Evolutionary conservation across 2,797 vertebrate genomes (phyloP).

Genomic region (Adrianichthys oophorus): DNA sequence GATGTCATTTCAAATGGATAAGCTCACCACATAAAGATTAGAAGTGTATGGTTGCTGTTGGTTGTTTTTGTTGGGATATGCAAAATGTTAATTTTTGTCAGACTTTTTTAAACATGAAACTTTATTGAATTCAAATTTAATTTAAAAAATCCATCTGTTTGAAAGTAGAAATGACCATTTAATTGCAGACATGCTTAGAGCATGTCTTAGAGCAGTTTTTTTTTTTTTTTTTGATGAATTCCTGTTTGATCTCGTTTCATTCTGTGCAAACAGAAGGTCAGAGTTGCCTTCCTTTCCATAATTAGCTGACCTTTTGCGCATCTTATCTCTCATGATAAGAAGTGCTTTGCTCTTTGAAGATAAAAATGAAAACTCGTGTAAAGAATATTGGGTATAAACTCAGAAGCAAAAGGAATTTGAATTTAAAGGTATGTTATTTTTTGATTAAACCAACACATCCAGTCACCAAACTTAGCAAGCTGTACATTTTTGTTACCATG

Average conservation of each 20-base stretch:
- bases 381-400: constrained; percentile 4
- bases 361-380: constrained; percentile 15
- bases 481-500: constrained; percentile 34
- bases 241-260: constrained; percentile 5
- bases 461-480: background rate
- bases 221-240: constrained; percentile 16
- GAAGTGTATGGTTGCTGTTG: too few relatives aligned
- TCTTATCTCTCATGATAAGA: constrained; percentile 15
- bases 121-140: too few relatives aligned
- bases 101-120: too few relatives aligned
- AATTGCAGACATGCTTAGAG: background rate
- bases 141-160: too few relatives aligned
- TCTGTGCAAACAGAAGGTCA: constrained; percentile 28
- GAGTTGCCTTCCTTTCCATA: constrained; percentile 18
- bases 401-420: constrained; percentile 4
- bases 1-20: too few relatives aligned
- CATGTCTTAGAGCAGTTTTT: too few relatives aligned
- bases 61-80: too few relatives aligned
- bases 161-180: too few relatives aligned
- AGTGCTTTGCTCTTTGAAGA: constrained; percentile 6
- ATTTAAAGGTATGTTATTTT: constrained; percentile 9
- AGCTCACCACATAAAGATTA: too few relatives aligned
- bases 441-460: constrained; percentile 13
- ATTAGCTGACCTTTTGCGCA: constrained; percentile 10
- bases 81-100: too few relatives aligned